Evolutionary conservation across 2,113 vertebrate genomes (phyloP).

Genomic region (Gobius niger): DNA sequence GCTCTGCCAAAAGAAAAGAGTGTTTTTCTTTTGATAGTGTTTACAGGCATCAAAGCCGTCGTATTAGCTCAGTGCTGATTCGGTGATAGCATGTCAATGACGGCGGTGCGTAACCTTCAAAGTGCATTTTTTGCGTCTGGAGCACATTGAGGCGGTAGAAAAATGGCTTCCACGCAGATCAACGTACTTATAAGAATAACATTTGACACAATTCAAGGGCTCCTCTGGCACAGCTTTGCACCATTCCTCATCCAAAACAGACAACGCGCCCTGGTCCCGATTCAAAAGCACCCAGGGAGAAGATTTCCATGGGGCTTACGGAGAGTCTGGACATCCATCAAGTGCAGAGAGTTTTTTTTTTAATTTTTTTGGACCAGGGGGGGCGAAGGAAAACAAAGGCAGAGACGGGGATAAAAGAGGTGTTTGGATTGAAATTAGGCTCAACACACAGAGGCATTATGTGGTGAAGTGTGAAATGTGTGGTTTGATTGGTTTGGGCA

Average conservation of each 20-base stretch:
- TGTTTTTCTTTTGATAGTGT: too few relatives aligned
- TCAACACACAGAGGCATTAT: slow-evolving; percentile 4
- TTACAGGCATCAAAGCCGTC: too few relatives aligned
- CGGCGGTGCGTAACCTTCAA: too few relatives aligned
- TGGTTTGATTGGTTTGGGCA: not conserved
- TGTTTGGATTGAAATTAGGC: slow-evolving; percentile 10
- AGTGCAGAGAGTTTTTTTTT: not conserved
- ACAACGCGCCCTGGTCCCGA: not conserved
- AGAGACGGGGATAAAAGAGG: not conserved
- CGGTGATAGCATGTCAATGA: too few relatives aligned
- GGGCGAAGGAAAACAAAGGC: slow-evolving; percentile 6
- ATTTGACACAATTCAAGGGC: not conserved
- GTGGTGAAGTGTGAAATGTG: not conserved
- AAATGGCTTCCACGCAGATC: too few relatives aligned
- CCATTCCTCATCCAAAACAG: not conserved
- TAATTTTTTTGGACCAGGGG: not conserved
- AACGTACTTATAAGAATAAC: too few relatives aligned
- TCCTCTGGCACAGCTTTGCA: not conserved
- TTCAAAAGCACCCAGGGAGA: not conserved
- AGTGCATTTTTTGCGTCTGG: too few relatives aligned
- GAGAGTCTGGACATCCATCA: slow-evolving; percentile 7
- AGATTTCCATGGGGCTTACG: slow-evolving; percentile 7
- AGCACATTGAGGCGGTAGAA: too few relatives aligned
- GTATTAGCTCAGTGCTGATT: too few relatives aligned
- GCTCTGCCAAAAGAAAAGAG: too few relatives aligned